Evolutionary conservation across 92 coral and sea anemone species (phyloP), one percentile per base, ranked within the genome.

Genomic region (Nematostella vectensis): DNA sequence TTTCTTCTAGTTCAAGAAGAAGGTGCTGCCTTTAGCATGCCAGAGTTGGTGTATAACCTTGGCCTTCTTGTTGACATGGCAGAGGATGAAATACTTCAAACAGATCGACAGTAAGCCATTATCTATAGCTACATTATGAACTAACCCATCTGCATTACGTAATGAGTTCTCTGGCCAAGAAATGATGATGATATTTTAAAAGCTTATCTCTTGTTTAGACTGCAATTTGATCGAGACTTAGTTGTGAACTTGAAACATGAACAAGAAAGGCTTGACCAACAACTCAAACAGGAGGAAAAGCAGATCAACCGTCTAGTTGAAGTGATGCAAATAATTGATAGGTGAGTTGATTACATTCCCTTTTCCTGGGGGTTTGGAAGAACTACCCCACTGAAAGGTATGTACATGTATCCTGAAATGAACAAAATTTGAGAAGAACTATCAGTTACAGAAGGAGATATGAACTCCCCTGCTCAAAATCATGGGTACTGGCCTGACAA

Each of bases 61-160:
- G 72, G 75, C 50, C 80, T 91, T 3, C 48, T 91, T 59, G 80
- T 91, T 31, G 98, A 91, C 24, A 67, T 91, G 85, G 83, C 96
- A 0, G 98, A 91, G 61, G 70, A 83, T 24, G 98, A 91, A 33
- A 91, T 91, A 42, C 71, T 91, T 27, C 96, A 91, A 56, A 69
- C 81, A 3, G 98, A 91, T 69, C 85, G 88, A 75, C 96, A 91
- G 98, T 91, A 75, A 69, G 98, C 82, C 27, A 4, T 29, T n/a
- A n/a, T n/a, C n/a, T n/a, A n/a, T n/a, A 19, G 13, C 11, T 23
- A 22, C 29, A 57, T 45, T 55, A 25, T 65, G 27, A 26, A 19
- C n/a, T n/a, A n/a, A n/a, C n/a, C n/a, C n/a, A n/a, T n/a, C n/a
- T n/a, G n/a, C n/a, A n/a, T n/a, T n/a, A n/a, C n/a, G n/a, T n/a